Conservation (phyloP, 2,888 invertebrate species). For the Ariolimax columbianus region DNA sequence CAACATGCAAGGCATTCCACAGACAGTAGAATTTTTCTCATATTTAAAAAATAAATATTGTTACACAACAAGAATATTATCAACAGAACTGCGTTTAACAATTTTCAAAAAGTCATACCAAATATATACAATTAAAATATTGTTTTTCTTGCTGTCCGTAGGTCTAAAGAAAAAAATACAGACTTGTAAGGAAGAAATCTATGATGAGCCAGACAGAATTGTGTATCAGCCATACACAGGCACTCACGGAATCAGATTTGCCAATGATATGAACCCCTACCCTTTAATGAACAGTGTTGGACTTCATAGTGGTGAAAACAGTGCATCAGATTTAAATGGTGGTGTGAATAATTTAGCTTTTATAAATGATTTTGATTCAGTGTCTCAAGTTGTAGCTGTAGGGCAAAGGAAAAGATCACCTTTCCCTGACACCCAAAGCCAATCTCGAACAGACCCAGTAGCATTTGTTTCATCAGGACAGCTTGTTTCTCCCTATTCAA, state of each 20-base stretch:
- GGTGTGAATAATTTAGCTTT: conserved; percentile 39
- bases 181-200: conserved; percentile 33
- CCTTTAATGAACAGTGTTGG: conserved; percentile 5
- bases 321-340: neutral
- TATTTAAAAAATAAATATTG: too few relatives aligned
- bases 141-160: conserved; percentile 4
- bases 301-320: neutral
- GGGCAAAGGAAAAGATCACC: neutral
- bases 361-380: conserved; percentile 34
- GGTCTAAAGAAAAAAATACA: conserved; percentile 18
- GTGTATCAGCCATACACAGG: conserved; percentile 39
- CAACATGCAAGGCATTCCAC: too few relatives aligned
- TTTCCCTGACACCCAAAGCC: neutral
- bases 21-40: too few relatives aligned
- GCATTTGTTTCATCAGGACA: neutral
- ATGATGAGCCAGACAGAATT: conserved; percentile 39
- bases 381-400: conserved; percentile 27
- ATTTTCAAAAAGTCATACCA: neutral
- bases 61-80: too few relatives aligned
- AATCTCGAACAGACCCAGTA: neutral
- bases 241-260: conserved; percentile 41
- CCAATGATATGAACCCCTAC: conserved; percentile 29
- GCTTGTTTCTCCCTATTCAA: conserved; percentile 20
- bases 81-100: too few relatives aligned
- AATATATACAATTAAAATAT: neutral